Evolutionary conservation across 2,888 invertebrate genomes (phyloP).

Genomic region (Ganaspis brasiliensis): DNA sequence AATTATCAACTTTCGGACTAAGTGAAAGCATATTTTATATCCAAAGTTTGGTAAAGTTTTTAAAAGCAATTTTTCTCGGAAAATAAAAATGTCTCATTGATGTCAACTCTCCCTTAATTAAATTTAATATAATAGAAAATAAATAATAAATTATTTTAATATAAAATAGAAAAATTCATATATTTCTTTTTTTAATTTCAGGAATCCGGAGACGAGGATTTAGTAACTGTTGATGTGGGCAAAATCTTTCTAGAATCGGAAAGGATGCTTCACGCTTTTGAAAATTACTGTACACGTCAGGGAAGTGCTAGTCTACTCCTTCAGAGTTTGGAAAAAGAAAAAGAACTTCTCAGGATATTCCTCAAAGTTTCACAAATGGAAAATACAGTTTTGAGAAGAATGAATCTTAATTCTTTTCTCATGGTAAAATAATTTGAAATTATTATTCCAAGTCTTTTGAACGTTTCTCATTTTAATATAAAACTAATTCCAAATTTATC

Average conservation of each 20-base stretch:
- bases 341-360: conserved; percentile 95
- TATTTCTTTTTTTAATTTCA: conserved; percentile 54
- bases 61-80: background rate
- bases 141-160: too few species aligned
- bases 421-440: conserved; percentile 85
- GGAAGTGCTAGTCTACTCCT: conserved; percentile 93
- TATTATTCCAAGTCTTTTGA: too few species aligned
- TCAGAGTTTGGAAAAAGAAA: conserved; percentile 96
- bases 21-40: background rate
- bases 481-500: background rate
- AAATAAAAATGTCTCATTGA: too few species aligned
- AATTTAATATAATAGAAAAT: background rate
- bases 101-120: too few species aligned
- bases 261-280: conserved; percentile 96
- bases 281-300: conserved; percentile 97
- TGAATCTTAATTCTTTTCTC: conserved; percentile 98
- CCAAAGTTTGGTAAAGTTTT: background rate
- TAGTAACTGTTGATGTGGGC: conserved; percentile 94
- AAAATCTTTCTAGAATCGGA: conserved; percentile 94
- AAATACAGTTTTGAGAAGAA: conserved; percentile 93
- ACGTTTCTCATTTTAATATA: too few species aligned
- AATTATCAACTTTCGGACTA: background rate
- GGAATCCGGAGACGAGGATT: conserved; percentile 85
- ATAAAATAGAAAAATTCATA: too few species aligned
- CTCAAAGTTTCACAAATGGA: conserved; percentile 98